Evolutionary conservation across 2,113 vertebrate genomes (phyloP).

Genomic region (Microtus montanus): DNA sequence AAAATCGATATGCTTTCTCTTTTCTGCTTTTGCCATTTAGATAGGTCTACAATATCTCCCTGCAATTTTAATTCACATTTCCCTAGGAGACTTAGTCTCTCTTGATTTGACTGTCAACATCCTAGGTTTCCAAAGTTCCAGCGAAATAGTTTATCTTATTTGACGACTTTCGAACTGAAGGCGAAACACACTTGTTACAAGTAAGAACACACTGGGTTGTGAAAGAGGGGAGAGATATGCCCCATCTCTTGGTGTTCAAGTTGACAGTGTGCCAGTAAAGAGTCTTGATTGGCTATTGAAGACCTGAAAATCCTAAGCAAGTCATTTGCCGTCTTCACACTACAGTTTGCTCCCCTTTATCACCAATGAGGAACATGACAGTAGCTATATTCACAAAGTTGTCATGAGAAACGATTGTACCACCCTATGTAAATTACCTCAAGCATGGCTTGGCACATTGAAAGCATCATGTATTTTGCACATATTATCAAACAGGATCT

Average conservation of each 20-base stretch:
- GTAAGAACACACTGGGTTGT: not conserved
- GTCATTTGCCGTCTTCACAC: not conserved
- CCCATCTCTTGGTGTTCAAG: not conserved
- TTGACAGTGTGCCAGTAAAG: not conserved
- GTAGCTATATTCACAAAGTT: not conserved
- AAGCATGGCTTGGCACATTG: not conserved
- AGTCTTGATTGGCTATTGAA: not conserved
- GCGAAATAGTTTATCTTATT: slow-evolving; percentile 31
- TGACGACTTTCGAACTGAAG: slow-evolving; percentile 14
- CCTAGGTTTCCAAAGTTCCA: not conserved
- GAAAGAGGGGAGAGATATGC: not conserved
- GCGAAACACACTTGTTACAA: not conserved
- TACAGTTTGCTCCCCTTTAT: not conserved
- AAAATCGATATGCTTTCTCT: slow-evolving; percentile 3
- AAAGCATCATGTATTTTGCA: not conserved
- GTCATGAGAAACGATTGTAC: not conserved
- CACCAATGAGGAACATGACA: not conserved
- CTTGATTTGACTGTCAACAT: not conserved
- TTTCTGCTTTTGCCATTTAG: slow-evolving; percentile 16
- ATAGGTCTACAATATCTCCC: not conserved
- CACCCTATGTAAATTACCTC: not conserved
- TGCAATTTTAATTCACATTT: not conserved
- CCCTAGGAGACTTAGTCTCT: not conserved
- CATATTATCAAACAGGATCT: not conserved
- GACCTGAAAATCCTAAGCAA: slow-evolving; percentile 20